Percentiles rank a stretch among this genome's conserved stretches.
These are phyloP conservation scores for Chunga burmeisteri DNA, from an alignment of 2,113 vertebrate species.

Conservation along the genomic window DNA sequence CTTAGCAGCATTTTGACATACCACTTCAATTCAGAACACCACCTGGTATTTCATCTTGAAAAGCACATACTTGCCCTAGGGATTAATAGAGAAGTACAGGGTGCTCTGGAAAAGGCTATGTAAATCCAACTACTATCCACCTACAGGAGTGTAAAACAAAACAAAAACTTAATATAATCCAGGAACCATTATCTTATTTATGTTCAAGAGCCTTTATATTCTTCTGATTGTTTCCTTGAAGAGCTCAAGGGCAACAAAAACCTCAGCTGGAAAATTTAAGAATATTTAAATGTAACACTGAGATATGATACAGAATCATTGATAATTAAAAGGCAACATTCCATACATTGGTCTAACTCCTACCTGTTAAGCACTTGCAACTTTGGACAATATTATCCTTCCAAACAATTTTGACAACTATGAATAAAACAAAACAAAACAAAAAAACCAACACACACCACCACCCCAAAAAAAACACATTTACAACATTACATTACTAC, in stretches of 20 bases:
- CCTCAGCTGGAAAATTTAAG: not conserved
- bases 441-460: not conserved
- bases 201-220: not conserved
- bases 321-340: not conserved
- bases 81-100: not conserved
- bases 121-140: not conserved
- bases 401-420: not conserved
- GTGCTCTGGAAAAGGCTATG: not conserved
- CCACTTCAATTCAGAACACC: not conserved
- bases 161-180: not conserved
- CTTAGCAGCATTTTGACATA: not conserved
- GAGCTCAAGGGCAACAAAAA: not conserved
- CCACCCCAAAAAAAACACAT: no score
- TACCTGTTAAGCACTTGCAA: not conserved
- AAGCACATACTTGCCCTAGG: not conserved
- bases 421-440: not conserved
- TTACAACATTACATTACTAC: not conserved
- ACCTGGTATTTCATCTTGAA: slow-evolving; percentile 14
- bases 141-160: not conserved
- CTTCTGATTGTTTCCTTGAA: not conserved
- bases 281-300: not conserved
- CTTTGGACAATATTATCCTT: not conserved
- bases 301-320: not conserved
- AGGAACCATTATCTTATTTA: not conserved
- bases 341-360: not conserved